A percentile compares a stretch with the other conserved stretches of the same genome.
These are phyloP conservation scores for Drosophila mayaguana DNA, from an alignment of 2,888 invertebrate species.

Conservation along the genomic window DNA sequence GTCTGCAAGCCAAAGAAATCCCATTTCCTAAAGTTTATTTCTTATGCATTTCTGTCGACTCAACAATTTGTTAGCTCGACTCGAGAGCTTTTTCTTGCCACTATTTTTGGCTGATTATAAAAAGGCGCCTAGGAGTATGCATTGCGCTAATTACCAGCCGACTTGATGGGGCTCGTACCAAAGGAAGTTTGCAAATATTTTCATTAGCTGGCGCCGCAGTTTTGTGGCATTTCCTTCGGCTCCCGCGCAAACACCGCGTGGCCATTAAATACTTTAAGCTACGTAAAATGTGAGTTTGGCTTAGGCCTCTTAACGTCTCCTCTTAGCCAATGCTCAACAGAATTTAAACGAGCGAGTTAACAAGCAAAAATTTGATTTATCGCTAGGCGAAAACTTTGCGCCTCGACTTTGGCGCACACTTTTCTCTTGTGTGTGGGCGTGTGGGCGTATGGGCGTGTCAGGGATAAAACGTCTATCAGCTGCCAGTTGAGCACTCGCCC, in stretches of 20 bases:
- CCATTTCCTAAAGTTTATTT: constrained; percentile 6
- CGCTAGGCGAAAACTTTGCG: constrained; percentile 52
- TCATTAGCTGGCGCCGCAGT: constrained; percentile 55
- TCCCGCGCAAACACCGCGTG: background rate
- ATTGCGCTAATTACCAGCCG: constrained; percentile 40
- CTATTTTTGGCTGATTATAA: background rate
- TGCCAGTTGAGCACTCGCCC: background rate
- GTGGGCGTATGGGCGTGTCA: constrained; percentile 22
- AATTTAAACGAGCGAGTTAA: constrained; percentile 74
- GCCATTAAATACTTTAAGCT: constrained; percentile 56
- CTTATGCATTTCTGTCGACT: background rate
- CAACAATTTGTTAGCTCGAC: background rate
- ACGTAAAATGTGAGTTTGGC: constrained; percentile 42
- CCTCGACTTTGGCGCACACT: constrained; percentile 39
- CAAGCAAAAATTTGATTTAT: constrained; percentile 75
- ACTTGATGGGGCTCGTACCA: background rate
- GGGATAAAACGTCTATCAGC: constrained; percentile 51
- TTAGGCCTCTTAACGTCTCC: constrained; percentile 2
- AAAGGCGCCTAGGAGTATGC: background rate
- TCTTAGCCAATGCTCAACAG: constrained; percentile 62
- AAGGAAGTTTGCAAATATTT: constrained; percentile 48
- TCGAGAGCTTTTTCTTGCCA: background rate
- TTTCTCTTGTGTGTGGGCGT: constrained; percentile 20
- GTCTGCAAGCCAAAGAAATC: constrained; percentile 2
- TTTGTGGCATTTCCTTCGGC: constrained; percentile 17